Base-by-base conservation (phyloP, 2,113 vertebrate species). In the Eleginops maclovinus region DNA sequence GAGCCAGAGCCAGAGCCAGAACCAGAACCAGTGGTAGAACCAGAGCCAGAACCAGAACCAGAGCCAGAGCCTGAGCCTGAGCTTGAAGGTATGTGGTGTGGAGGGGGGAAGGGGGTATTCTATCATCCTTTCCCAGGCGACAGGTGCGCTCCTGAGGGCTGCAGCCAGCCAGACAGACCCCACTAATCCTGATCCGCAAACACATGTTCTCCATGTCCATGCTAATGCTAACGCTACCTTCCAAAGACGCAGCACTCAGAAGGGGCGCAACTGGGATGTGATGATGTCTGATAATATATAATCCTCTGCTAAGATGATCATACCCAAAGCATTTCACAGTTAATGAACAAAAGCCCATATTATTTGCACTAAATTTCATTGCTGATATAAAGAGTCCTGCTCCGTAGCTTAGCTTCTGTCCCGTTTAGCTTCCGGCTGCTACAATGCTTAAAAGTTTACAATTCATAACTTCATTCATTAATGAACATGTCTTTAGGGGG, bases 51-150 rank as follows among this genome's bases (percentile, higher is more conserved):
- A 16, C 76, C 74, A 69, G 88, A 90, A 16, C 76, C 74, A 69
- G 88, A 90, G 10, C 87, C 90, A 47, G 86, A 91, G 11, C 83
- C 87, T 1, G 71, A 89, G 4, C 58, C 82, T 7, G 88, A 90
- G 55, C n/a, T 78, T 75, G 89, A 96, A 97, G 96, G 96, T 97
- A 97, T 10, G 91, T 95, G 81, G 91, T 91, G 91, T 83, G 90
- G 80, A 90, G 72, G 91, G 90, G 89, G 86, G 74, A 31, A 41
- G 74, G 78, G 83, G 82, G 21, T 91, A 88, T 92, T 93, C 85
- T 90, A 81, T 92, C 89, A 93, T 93, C 91, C 92, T 93, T 92
- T 88, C 58, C 86, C 66, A 87, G 81, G 68, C 58, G 8, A 74
- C 74, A 84, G 84, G 75, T 88, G 84, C 51, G 31, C 87, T 93